phyloP scores from a whole-genome alignment of 1,140 invertebrate genomes.

The Pristionchus pacificus region DNA sequence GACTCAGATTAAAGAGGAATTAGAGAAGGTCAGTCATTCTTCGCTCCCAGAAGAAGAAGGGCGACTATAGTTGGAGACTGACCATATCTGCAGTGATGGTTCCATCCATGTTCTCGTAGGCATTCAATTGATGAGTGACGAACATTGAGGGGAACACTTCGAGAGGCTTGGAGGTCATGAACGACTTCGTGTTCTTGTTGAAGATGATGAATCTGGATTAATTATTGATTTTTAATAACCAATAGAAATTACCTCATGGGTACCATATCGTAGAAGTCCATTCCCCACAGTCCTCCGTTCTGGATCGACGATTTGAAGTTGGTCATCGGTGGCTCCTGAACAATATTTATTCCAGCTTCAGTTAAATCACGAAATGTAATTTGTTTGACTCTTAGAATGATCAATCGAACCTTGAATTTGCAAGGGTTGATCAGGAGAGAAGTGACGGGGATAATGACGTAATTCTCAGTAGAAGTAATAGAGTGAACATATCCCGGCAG shows the following conservation, averaged over 20 bases:
- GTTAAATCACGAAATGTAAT: no score
- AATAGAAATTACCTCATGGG: slow-evolving; percentile 47
- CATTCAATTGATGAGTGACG: slow-evolving; percentile 56
- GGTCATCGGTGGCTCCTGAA: slow-evolving; percentile 45
- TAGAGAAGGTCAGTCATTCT: neutral
- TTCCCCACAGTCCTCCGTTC: slow-evolving; percentile 55
- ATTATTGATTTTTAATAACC: slow-evolving; percentile 8
- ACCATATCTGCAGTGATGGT: slow-evolving; percentile 55
- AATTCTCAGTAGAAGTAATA: slow-evolving; percentile 57
- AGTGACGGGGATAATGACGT: slow-evolving; percentile 51
- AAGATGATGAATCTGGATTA: slow-evolving; percentile 53
- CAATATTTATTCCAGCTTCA: neutral
- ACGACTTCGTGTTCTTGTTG: slow-evolving; percentile 47
- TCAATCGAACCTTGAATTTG: slow-evolving; percentile 46
- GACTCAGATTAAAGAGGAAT: no score
- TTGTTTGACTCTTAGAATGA: no score
- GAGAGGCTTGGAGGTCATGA: slow-evolving; percentile 51
- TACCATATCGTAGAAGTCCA: slow-evolving; percentile 58
- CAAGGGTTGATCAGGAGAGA: slow-evolving; percentile 56
- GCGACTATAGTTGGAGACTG: no score
- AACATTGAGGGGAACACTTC: slow-evolving; percentile 58
- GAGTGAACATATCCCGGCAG: slow-evolving; percentile 56
- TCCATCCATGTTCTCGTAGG: slow-evolving; percentile 49
- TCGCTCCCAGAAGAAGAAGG: no score
- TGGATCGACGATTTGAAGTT: slow-evolving; percentile 45